phyloP scores from a whole-genome alignment of 1,140 invertebrate genomes.

The Gyrodactylus bullatarudis region DNA sequence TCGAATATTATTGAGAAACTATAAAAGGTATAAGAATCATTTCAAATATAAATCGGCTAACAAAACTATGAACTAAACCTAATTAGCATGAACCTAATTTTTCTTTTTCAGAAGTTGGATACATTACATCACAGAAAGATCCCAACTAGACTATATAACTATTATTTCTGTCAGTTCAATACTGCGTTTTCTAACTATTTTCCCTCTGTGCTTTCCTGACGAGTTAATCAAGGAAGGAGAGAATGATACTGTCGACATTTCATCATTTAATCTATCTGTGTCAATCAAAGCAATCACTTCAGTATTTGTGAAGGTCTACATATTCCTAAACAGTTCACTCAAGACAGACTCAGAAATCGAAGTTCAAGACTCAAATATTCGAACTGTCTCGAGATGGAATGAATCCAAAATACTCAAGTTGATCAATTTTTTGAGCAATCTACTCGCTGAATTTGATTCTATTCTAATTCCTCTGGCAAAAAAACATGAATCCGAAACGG shows the following conservation, averaged over 20 bases:
- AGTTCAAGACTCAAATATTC: background rate
- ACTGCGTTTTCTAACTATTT: background rate
- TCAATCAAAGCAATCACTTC: background rate
- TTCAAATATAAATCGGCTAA: no score
- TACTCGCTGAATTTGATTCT: background rate
- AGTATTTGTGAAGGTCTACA: background rate
- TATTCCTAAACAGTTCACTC: background rate
- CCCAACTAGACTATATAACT: background rate
- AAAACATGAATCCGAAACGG: background rate
- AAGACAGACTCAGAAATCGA: background rate
- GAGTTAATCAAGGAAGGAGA: background rate
- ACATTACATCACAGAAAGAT: background rate
- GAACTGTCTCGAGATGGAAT: no score
- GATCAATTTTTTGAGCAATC: background rate
- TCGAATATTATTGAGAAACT: no score
- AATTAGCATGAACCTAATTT: no score
- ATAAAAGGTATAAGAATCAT: no score
- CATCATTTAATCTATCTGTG: background rate
- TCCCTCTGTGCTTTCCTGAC: background rate
- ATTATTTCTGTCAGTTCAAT: background rate
- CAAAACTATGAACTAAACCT: no score
- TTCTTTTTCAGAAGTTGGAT: background rate
- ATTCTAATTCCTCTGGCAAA: background rate
- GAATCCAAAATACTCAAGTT: background rate
- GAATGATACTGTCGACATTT: background rate